Conservation (phyloP, 2,797 vertebrate species). For the Sarcophilus harrisii region DNA sequence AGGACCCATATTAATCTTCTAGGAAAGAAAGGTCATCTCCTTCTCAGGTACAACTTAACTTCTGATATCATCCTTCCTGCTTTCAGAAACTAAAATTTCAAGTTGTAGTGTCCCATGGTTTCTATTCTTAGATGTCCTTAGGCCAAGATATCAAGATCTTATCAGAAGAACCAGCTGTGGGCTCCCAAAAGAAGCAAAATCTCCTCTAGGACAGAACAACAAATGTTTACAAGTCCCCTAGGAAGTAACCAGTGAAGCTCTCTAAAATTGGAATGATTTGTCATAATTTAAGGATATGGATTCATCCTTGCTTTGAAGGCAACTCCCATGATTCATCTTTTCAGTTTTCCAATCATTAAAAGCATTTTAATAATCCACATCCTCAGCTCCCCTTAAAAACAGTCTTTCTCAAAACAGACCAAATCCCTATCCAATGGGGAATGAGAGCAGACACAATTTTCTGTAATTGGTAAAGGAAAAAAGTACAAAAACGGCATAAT, state of each 20-base stretch:
- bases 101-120: neutral
- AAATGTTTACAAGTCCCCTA: neutral
- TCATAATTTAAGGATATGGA: constrained; percentile 19
- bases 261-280: neutral
- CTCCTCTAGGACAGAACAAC: neutral
- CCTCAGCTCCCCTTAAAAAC: constrained; percentile 50
- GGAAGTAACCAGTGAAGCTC: neutral
- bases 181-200: neutral
- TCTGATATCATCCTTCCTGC: neutral
- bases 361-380: constrained; percentile 18
- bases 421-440: neutral
- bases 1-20: constrained; percentile 72
- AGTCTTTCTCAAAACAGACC: constrained; percentile 47
- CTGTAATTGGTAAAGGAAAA: constrained; percentile 56
- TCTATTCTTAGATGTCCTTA: neutral
- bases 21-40: constrained; percentile 67
- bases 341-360: constrained; percentile 52
- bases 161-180: neutral
- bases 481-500: constrained; percentile 65
- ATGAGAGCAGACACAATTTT: constrained; percentile 48
- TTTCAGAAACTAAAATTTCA: constrained; percentile 27
- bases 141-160: neutral
- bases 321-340: constrained; percentile 21
- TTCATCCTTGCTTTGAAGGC: constrained; percentile 37
- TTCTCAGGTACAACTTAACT: constrained; percentile 66